Evolutionary conservation across 2,888 invertebrate genomes (phyloP), one percentile per base, ranked within the genome.

Genomic region (Frankliniella fusca): DNA sequence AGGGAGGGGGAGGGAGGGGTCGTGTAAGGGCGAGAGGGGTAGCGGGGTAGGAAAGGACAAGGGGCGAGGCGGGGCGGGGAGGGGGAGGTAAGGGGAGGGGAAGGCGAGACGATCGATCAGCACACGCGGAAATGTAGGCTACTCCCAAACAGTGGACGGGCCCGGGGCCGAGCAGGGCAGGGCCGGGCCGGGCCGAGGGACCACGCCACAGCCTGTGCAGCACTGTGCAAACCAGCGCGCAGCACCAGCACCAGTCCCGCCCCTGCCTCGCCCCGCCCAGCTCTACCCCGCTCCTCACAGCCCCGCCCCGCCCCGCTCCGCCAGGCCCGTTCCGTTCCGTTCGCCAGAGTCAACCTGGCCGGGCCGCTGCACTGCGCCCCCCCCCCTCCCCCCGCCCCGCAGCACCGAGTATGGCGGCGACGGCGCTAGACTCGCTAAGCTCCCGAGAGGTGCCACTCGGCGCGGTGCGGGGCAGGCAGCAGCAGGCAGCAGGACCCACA

Each of bases 1-100:
- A 83, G 81, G 82, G 83, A 85, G 84, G 84, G 84, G 85, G 84
- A 84, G 84, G 84, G 83, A 84, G 1, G 48, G 48, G 23, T n/a
- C 48, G 20, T 23, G 61, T 20, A 48, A 48, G 81, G 65, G 65
- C 80, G 80, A 80, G 28, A 70, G n/a, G 27, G 65, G 54, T 80
- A 80, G 54, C 70, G 81, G 65, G 70, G 28, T 65, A 15, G 80
- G 18, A 79, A 48, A 81, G 70, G 70, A 12, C 23, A 27, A 27
- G 70, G 15, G 54, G 54, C 12, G 70, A 1, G 54, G 54, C 27
- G 70, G 70, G 70, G 9, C 7, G 27, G 70, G 11, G 23, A 27
- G 70, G 23, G 65, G 9, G 61, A 61, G 50, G 48, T 81, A 27
- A 38, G 82, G 80, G 81, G 27, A 80, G 27, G 70, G 70, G 70